Percentiles rank a stretch among this genome's conserved stretches.
Conservation (phyloP, 2,113 vertebrate species). For the Perccottus glenii region DNA sequence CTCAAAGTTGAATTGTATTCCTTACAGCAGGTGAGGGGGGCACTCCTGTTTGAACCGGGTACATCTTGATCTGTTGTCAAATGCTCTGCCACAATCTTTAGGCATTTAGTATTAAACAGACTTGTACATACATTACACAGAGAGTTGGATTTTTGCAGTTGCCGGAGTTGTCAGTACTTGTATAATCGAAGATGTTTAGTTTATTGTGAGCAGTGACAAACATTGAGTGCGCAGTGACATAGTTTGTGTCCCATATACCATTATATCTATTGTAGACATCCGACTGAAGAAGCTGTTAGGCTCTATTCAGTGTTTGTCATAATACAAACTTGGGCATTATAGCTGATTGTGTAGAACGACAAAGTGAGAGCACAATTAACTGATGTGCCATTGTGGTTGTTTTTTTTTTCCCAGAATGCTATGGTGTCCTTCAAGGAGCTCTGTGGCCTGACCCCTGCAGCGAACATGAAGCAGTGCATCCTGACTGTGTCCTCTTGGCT, state of each 20-base stretch:
- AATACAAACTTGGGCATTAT: background rate
- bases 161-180: too few species aligned
- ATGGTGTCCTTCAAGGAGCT: conserved; percentile 94
- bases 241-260: background rate
- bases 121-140: too few species aligned
- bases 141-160: too few species aligned
- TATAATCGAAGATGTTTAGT: background rate
- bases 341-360: too few species aligned
- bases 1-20: too few species aligned
- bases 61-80: too few species aligned
- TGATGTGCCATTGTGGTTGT: background rate
- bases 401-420: conserved; percentile 82
- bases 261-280: background rate
- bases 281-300: background rate
- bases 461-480: conserved; percentile 95
- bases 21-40: too few species aligned
- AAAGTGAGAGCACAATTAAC: background rate
- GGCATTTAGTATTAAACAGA: too few species aligned
- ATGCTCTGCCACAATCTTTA: too few species aligned
- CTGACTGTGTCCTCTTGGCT: conserved; percentile 88
- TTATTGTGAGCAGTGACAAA: background rate
- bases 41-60: too few species aligned
- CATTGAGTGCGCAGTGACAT: too few species aligned
- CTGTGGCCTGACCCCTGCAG: conserved; percentile 88
- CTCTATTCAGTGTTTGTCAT: background rate